These are phyloP conservation scores for Cyprinodon diabolis DNA, from an alignment of 2,797 vertebrate genomes.

Conservation along the genomic window DNA sequence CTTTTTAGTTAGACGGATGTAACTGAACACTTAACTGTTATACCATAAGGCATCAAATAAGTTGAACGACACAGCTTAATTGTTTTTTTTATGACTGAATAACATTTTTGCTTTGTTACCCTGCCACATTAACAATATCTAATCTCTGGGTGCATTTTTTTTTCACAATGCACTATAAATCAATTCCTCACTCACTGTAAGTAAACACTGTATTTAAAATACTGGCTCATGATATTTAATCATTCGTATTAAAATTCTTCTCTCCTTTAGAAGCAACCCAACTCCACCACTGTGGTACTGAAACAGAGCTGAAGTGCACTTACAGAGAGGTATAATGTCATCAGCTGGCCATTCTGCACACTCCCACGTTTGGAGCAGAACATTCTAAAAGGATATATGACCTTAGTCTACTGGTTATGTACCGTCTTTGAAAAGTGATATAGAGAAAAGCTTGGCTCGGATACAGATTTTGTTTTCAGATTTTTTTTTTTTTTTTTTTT, in stretches of 20 bases:
- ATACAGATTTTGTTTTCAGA: neutral
- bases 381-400: neutral
- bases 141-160: neutral
- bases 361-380: neutral
- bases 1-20: neutral
- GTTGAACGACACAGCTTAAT: neutral
- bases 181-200: neutral
- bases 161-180: neutral
- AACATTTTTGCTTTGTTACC: neutral
- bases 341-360: neutral
- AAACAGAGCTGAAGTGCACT: neutral
- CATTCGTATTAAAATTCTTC: slow-evolving; percentile 1
- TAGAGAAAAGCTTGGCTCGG: neutral
- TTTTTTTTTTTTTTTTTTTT: neutral
- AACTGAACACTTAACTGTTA: neutral
- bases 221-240: neutral
- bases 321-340: neutral
- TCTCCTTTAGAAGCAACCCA: neutral
- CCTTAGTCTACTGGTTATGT: neutral
- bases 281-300: neutral
- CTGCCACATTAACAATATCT: neutral
- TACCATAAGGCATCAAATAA: neutral
- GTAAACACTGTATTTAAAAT: neutral
- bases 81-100: neutral
- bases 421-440: neutral